Evolutionary conservation across 2,888 invertebrate genomes (phyloP).

Genomic region (Aspidiotus rigidus): DNA sequence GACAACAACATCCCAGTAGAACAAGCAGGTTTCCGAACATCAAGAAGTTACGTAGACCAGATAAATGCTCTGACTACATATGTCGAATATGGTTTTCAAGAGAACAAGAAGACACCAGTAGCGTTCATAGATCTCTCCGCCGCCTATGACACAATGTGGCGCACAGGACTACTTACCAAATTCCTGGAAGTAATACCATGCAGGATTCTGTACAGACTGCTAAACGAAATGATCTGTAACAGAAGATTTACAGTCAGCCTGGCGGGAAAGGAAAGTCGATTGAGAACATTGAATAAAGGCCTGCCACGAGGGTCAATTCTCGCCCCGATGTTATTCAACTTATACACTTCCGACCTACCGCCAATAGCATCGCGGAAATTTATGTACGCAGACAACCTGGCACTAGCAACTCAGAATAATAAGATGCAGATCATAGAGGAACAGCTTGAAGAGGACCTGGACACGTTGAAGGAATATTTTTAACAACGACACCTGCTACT

Average conservation of each 20-base stretch:
- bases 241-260: too few relatives aligned
- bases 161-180: conserved; percentile 1
- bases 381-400: conserved; percentile 7
- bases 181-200: background rate
- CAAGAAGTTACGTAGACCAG: conserved; percentile 15
- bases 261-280: too few relatives aligned
- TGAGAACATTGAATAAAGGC: too few relatives aligned
- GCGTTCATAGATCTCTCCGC: conserved; percentile 1
- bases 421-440: too few relatives aligned
- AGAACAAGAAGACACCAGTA: conserved; percentile 5
- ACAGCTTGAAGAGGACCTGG: too few relatives aligned
- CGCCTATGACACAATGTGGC: conserved; percentile 8
- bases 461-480: too few relatives aligned
- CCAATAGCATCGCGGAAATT: background rate
- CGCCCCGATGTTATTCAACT: background rate
- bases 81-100: conserved; percentile 5
- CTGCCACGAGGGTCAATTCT: background rate
- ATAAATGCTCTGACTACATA: conserved; percentile 1
- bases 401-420: conserved; percentile 3
- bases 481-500: too few relatives aligned
- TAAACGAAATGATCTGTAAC: background rate
- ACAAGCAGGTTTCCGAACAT: conserved; percentile 19
- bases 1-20: conserved; percentile 13
- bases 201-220: background rate
- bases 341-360: conserved; percentile 5